Percentiles rank a stretch among this genome's conserved stretches.
Evolutionary conservation across 2,113 vertebrate species (phyloP).

Genomic region (Heterochromis multidens): DNA sequence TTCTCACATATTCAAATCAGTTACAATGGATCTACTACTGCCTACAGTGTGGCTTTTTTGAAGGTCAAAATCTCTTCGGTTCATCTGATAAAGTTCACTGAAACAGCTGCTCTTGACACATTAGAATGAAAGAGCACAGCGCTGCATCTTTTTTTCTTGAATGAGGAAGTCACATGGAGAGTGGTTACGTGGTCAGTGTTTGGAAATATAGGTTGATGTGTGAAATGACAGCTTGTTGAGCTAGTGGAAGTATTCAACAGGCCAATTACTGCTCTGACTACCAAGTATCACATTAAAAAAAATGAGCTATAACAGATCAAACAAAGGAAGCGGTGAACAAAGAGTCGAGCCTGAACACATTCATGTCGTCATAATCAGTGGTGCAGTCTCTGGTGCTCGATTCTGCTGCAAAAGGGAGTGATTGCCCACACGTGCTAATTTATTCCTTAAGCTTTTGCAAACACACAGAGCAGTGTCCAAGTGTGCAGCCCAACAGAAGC

Average conservation of each 20-base stretch:
- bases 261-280: background rate
- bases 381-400: slow-evolving; percentile 25
- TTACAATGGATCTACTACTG: background rate
- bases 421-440: slow-evolving; percentile 77
- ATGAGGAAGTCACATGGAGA: background rate
- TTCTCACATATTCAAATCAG: background rate
- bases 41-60: background rate
- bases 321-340: background rate
- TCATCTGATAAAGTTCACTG: slow-evolving; percentile 35
- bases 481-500: slow-evolving; percentile 75
- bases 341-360: background rate
- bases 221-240: background rate
- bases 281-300: background rate
- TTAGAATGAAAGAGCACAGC: background rate
- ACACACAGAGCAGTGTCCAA: slow-evolving; percentile 63
- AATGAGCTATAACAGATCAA: background rate
- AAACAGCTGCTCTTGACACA: slow-evolving; percentile 4
- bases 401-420: slow-evolving; percentile 39
- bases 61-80: background rate
- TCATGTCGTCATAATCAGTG: slow-evolving; percentile 6
- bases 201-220: background rate
- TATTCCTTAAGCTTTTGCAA: slow-evolving; percentile 73
- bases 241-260: background rate
- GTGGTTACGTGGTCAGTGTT: background rate
- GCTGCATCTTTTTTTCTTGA: background rate